Base-by-base conservation (phyloP, 35 echinoderm and acorn worm species). In the Stichopus chloronotus region DNA sequence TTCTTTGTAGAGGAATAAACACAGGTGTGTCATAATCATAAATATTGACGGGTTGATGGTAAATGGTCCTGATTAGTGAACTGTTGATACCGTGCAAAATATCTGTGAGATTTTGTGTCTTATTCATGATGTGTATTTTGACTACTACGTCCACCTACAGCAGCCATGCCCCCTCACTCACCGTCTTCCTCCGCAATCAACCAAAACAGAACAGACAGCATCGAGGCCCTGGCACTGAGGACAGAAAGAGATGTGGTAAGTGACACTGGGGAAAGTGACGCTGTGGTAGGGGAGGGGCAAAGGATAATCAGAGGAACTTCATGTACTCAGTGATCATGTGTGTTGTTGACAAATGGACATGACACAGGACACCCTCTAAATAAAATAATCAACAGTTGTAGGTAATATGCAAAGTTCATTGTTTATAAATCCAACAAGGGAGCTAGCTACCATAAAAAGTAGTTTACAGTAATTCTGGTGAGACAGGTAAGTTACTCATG, bases 221-320 rank as follows among this genome's bases (percentile, higher is more conserved):
- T 98, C 55, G 97, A 98, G 77, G 22, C 93, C 71, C 78, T 98
- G 69, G 97, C 97, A n/a, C 0, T 94, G 25, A 94, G 93, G 60
- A 98, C 97, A 84, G 93, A 98, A 61, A 61, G 97, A 60, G 95
- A 98, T 63, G 96, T 98, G 92, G 96, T 98, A 79, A 96, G 96
- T 91, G 19, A 63, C 10, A 0, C 5, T 11, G 61, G 61, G 19
- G 11, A n/a, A 74, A 0, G 69, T 20, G 69, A 74, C 5, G 19
- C 5, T 12, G 68, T 0, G 17, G 22, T 14, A 4, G 24, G 52
- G 59, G 11, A 22, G 20, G 25, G 52, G 52, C 5, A n/a, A 4
- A 79, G 52, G 5, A 79, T 21, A 16, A 16, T 21, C 22, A 21
- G 69, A 21, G 69, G 22, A 72, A 72, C 22, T 72, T 72, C 69